Conservation (phyloP, 2,797 vertebrate genomes). For the Acestrorhynchus altus region DNA sequence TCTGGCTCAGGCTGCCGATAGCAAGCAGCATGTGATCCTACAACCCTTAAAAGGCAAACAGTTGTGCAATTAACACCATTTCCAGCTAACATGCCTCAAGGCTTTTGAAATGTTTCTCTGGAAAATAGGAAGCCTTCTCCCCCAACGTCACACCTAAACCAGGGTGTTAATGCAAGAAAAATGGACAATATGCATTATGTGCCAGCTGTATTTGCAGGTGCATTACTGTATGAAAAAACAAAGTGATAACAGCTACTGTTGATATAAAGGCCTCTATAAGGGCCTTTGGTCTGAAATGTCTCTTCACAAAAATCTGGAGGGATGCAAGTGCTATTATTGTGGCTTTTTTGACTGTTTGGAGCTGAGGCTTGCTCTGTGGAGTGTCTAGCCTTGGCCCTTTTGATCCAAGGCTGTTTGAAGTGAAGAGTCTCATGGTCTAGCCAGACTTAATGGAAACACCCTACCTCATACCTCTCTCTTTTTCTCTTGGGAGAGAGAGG, state of each 20-base stretch:
- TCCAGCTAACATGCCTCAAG: background rate
- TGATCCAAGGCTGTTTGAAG: conserved; percentile 27
- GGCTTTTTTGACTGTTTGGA: conserved; percentile 5
- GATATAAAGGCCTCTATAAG: background rate
- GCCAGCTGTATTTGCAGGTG: background rate
- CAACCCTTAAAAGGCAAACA: background rate
- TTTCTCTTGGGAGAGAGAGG: background rate
- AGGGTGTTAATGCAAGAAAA: background rate
- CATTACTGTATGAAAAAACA: background rate
- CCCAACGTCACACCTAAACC: background rate
- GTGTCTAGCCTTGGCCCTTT: background rate
- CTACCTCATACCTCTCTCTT: background rate
- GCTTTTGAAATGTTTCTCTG: background rate
- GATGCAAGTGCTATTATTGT: conserved; percentile 1
- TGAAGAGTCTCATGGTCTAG: background rate
- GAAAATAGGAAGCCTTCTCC: background rate
- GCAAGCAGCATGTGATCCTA: no score
- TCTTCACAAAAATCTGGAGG: background rate
- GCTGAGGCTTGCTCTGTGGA: background rate
- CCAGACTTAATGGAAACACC: background rate
- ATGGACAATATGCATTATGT: background rate
- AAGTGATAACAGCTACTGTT: background rate
- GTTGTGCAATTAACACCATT: background rate
- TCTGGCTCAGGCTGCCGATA: no score
- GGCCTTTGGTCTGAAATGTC: background rate